A percentile compares a stretch with the other conserved stretches of the same genome.
Evolutionary conservation across 2,797 vertebrate species (phyloP).

Genomic region (Phalloptychus januarius): DNA sequence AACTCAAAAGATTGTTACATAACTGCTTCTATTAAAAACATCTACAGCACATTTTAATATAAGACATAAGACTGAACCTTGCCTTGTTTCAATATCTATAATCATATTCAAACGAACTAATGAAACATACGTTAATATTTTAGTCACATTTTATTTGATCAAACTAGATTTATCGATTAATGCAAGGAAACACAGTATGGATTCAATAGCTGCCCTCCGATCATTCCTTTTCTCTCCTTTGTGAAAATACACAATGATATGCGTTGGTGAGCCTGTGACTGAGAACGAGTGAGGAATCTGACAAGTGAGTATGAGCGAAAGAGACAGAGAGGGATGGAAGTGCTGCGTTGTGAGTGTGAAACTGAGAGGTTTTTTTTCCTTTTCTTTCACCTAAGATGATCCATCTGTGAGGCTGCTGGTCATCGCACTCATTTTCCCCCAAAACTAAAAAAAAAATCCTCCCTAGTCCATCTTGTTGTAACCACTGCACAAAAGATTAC

Average conservation of each 20-base stretch:
- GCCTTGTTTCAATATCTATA: constrained; percentile 2
- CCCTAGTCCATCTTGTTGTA: background rate
- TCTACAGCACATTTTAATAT: constrained; percentile 18
- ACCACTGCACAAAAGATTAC: background rate
- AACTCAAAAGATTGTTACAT: constrained; percentile 28
- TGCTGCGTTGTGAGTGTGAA: constrained; percentile 55
- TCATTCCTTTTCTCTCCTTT: constrained; percentile 57
- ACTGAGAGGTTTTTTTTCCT: constrained; percentile 31
- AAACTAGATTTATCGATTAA: constrained; percentile 56
- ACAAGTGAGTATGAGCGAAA: constrained; percentile 65
- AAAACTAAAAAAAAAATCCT: background rate
- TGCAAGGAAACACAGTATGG: constrained; percentile 35
- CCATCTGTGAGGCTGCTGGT: constrained; percentile 48
- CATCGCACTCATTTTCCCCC: constrained; percentile 22
- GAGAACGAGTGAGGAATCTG: constrained; percentile 64
- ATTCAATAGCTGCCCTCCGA: constrained; percentile 43
- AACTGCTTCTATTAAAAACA: constrained; percentile 50
- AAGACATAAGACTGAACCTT: constrained; percentile 14
- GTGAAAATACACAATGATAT: constrained; percentile 65
- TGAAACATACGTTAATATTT: constrained; percentile 3
- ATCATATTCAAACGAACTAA: constrained; percentile 16
- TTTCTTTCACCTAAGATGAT: constrained; percentile 40
- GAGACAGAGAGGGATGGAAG: constrained; percentile 63
- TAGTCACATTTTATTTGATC: constrained; percentile 43
- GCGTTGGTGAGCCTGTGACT: constrained; percentile 64